Percentiles rank a stretch among this genome's conserved stretches.
Evolutionary conservation across 2,888 invertebrate species (phyloP).

Genomic region (Synanthedon tipuliformis): DNA sequence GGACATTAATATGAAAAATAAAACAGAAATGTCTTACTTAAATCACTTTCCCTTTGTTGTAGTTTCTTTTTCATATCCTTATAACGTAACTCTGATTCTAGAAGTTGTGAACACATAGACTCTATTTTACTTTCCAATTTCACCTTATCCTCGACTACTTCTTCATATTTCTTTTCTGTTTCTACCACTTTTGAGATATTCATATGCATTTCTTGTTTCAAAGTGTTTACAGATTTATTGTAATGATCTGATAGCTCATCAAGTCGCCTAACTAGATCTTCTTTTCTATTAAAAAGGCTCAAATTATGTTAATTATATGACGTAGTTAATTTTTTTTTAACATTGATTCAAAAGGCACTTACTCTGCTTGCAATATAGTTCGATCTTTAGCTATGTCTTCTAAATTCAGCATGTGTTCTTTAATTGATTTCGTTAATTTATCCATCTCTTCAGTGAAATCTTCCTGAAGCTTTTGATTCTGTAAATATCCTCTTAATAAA

Average conservation of each 20-base stretch:
- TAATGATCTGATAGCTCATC: conserved; percentile 35
- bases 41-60: conserved; percentile 19
- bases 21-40: conserved; percentile 17
- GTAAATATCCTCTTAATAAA: conserved; percentile 4
- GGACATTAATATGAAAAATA: too few relatives aligned
- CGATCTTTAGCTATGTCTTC: conserved; percentile 47
- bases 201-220: conserved; percentile 32
- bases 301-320: too few relatives aligned
- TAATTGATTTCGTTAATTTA: conserved; percentile 42
- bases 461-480: conserved; percentile 41
- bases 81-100: conserved; percentile 28
- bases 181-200: conserved; percentile 35
- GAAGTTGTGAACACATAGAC: conserved; percentile 24
- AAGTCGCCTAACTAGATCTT: conserved; percentile 42
- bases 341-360: conserved; percentile 12
- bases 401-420: conserved; percentile 39
- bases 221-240: conserved; percentile 32
- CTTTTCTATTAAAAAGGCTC: conserved; percentile 29
- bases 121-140: conserved; percentile 29
- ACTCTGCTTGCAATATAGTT: conserved; percentile 49
- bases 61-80: conserved; percentile 23
- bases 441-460: conserved; percentile 43
- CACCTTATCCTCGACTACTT: conserved; percentile 28
- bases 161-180: conserved; percentile 36
- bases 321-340: neutral